Base-by-base conservation (phyloP, 2,888 invertebrate species). In the Scotopteryx bipunctaria region DNA sequence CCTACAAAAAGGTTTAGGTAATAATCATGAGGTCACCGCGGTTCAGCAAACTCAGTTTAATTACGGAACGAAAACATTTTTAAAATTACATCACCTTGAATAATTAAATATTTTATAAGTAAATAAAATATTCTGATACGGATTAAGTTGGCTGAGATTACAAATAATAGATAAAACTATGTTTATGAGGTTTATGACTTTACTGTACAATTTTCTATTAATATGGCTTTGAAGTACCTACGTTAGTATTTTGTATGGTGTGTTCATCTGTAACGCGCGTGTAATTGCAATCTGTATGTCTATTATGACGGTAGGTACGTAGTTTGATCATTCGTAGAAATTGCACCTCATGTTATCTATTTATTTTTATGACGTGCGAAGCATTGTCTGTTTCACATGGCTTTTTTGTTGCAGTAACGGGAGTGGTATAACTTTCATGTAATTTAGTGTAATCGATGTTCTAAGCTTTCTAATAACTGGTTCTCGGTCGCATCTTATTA, bases 381-480 rank as follows among this genome's bases (percentile, higher is more conserved):
- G 19, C 19, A 27, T 2, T 2, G 11, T 11, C 11, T 11, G 1
- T 11, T 25, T 27, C 11, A n/a, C n/a, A n/a, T n/a, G n/a, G 27
- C 11, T 27, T 11, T 3, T 4, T 11, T 11, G 9, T 9, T 35
- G 48, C 48, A 44, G 38, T 33, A 38, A 46, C 45, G 44, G 33
- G 43, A 55, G 47, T 42, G 33, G 23, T 38, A 43, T 54, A 41
- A 57, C 61, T 57, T 55, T 53, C 59, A 55, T 57, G 51, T 59
- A 59, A 52, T 59, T 57, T 62, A 36, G 55, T 48, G 54, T 49
- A 56, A 57, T 57, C 47, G 52, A 64, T 61, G 47, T 53, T 63
- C 40, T 55, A 47, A 51, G 59, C 73, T 76, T 75, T 73, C 69
- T 70, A 73, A 69, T 66, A 62, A 63, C 62, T 60, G 62, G 58